Evolutionary conservation across 2,797 vertebrate species (phyloP).

Genomic region (Distichodus sexfasciatus): DNA sequence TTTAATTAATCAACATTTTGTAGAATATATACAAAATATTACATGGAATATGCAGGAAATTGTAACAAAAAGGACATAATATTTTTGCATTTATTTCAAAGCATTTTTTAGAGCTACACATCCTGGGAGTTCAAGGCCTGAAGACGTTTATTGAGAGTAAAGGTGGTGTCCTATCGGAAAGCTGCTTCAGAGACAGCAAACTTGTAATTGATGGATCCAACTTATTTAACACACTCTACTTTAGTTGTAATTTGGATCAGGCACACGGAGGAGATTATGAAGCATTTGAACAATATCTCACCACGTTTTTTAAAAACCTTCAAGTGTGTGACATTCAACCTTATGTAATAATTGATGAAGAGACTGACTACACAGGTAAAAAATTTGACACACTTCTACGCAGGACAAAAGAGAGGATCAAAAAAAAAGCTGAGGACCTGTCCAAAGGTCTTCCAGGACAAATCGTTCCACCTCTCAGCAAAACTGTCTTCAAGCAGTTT

Average conservation of each 20-base stretch:
- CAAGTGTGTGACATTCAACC: slow-evolving; percentile 68
- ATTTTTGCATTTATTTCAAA: slow-evolving; percentile 5
- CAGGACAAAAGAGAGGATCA: slow-evolving; percentile 58
- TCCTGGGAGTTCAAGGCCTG: slow-evolving; percentile 79
- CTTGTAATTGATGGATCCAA: slow-evolving; percentile 81
- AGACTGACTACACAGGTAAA: slow-evolving; percentile 68
- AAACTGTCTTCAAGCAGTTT: slow-evolving; percentile 75
- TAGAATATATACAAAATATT: no score
- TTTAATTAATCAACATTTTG: no score
- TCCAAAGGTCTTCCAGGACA: slow-evolving; percentile 36
- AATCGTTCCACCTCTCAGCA: slow-evolving; percentile 68
- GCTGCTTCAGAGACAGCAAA: slow-evolving; percentile 64
- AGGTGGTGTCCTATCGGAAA: slow-evolving; percentile 59
- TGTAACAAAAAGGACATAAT: no score
- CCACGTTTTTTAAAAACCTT: slow-evolving; percentile 71
- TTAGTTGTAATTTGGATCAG: slow-evolving; percentile 64
- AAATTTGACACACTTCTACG: slow-evolving; percentile 67
- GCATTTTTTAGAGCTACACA: not conserved
- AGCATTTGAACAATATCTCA: slow-evolving; percentile 58
- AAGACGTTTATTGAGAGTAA: slow-evolving; percentile 61
- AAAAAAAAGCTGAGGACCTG: slow-evolving; percentile 55
- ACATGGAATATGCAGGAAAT: no score
- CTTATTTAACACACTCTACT: slow-evolving; percentile 72
- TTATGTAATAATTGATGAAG: slow-evolving; percentile 82
- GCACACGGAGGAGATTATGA: slow-evolving; percentile 81